phyloP scores from a whole-genome alignment of 2,888 invertebrate genomes.

The Cheilosia grossa region DNA sequence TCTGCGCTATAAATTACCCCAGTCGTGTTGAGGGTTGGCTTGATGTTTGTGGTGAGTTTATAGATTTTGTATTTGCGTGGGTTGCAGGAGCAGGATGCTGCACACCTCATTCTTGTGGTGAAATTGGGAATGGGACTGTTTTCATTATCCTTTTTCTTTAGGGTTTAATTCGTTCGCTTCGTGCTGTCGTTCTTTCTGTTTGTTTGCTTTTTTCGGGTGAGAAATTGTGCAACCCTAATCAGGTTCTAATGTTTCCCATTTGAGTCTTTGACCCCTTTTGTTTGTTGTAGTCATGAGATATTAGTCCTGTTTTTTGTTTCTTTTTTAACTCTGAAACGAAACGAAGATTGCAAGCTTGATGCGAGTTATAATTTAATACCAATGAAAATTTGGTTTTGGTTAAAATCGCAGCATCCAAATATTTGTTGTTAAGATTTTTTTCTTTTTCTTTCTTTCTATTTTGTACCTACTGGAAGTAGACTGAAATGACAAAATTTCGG shows the following conservation, averaged over 20 bases:
- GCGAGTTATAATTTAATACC: background rate
- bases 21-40: slow-evolving; percentile 83
- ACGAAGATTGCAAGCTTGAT: background rate
- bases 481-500: too few species aligned
- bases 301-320: background rate
- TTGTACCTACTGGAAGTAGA: too few species aligned
- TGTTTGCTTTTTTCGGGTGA: slow-evolving; percentile 15
- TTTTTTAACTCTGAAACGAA: slow-evolving; percentile 2
- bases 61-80: slow-evolving; percentile 3
- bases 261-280: slow-evolving; percentile 37
- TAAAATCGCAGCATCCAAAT: too few species aligned
- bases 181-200: slow-evolving; percentile 23
- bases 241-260: slow-evolving; percentile 18
- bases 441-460: too few species aligned
- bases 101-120: background rate
- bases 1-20: slow-evolving; percentile 82
- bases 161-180: background rate
- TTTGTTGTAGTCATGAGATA: slow-evolving; percentile 2
- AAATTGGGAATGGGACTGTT: background rate
- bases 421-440: too few species aligned
- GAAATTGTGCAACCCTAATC: slow-evolving; percentile 26
- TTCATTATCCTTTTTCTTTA: slow-evolving; percentile 1
- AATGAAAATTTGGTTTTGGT: background rate
- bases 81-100: slow-evolving; percentile 39
- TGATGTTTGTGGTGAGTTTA: slow-evolving; percentile 83